Evolutionary conservation across 2,113 vertebrate species (phyloP), one percentile per base, ranked within the genome.

Genomic region (Melanerpes formicivorus): DNA sequence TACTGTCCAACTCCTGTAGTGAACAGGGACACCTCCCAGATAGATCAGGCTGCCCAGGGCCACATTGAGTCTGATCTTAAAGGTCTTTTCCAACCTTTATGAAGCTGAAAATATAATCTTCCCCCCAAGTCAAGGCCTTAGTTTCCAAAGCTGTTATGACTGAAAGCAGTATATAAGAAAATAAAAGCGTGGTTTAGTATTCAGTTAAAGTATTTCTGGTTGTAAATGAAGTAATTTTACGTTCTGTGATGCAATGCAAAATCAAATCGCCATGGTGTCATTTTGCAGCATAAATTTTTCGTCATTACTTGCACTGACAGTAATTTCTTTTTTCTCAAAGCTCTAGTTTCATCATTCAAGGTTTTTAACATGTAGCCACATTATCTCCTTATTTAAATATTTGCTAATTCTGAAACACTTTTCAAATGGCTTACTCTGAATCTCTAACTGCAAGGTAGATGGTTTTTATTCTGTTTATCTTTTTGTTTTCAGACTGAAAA

Each of bases 401-500:
- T 89, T 77, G 22, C 22, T 78, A n/a, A 75, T 91, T 90, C 26
- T 92, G 48, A 91, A n/a, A 80, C 50, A 22, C 60, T 10, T 76
- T 93, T 64, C 22, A 89, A 52, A n/a, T 72, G 40, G 12, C 56
- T 80, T 76, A 46, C 18, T 86, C 32, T 81, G 23, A 88, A 73
- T 69, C 50, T 44, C 1, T 77, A 69, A 58, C 29, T 89, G 18
- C 19, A 27, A 79, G 30, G 42, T 34, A 80, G 66, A 82, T 72
- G 11, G 0, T 11, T 32, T 89, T 92, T 83, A 30, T 74, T 90
- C 22, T 67, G 1, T 14, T 27, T 25, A 73, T 78, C 11, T 78
- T 9, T n/a, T 42, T n/a, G 37, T 79, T 90, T 82, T 27, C 95
- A 99, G 99, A 95, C 72, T 4, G 98, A 99, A 84, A 62, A 93